Evolutionary conservation across 2,797 vertebrate species (phyloP), one percentile per base, ranked within the genome.

Genomic region (Taeniopygia guttata): DNA sequence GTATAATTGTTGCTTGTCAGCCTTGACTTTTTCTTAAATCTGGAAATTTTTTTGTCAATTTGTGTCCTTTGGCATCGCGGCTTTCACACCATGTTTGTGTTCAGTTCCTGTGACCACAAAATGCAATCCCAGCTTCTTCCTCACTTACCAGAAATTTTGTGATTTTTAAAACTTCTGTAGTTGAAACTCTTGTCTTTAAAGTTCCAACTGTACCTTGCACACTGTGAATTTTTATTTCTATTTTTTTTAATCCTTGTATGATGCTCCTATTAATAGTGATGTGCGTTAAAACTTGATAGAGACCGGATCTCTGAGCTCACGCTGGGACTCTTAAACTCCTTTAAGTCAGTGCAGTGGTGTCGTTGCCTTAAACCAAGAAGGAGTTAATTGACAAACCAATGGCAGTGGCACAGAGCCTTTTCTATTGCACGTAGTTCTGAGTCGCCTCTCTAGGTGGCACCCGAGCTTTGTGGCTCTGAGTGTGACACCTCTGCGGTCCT

Each of bases 401-500:
- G 55, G 51, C 43, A 40, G 10, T 38, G 2, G 6, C 34, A 19
- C 32, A 45, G 23, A 72, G 38, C 20, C 17, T 87, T 91, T 73
- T 56, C 45, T 56, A 2, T 22, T 38, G n/a, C 46, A 1, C 64
- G 87, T 54, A 85, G 29, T 94, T 91, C 84, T 48, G 46, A 19
- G 18, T 72, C 75, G 32, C 18, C 27, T 85, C 95, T 89, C 52
- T 81, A 97, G 95, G 77, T 94, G 96, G 96, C 88, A 70, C 27
- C 38, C 32, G 5, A 58, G 7, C 48, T 62, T 80, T 21, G 72
- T 56, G 58, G 46, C 34, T 81, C 19, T 13, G 76, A 14, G 32
- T 21, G 16, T 20, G 12, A 6, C 16, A 9, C 11, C 19, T 20
- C 58, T 68, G 60, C 54, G 19, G 0, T 42, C 20, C 36, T 34